A percentile compares a stretch with the other conserved stretches of the same genome.
phyloP scores from a whole-genome alignment of 2,888 invertebrate genomes.

The Cheilosia impressa region DNA sequence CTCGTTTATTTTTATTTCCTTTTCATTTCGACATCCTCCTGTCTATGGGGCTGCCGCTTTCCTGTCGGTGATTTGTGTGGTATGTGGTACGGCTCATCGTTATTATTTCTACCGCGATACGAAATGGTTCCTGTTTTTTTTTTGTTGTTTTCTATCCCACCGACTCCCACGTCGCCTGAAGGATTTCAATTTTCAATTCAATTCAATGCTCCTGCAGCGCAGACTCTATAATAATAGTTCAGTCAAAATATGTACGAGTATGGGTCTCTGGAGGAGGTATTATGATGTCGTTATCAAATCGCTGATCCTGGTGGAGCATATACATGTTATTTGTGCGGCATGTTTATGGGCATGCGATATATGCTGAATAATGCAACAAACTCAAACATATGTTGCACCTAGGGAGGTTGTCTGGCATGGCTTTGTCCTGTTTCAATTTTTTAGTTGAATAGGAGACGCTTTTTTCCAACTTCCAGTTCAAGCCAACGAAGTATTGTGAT shows the following conservation, averaged over 20 bases:
- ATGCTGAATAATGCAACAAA: constrained; percentile 19
- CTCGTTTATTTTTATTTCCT: constrained; percentile 62
- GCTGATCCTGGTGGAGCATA: constrained; percentile 3
- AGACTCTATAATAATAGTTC: background rate
- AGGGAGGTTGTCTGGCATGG: constrained; percentile 28
- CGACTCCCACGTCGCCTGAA: background rate
- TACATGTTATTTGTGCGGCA: constrained; percentile 5
- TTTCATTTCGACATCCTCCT: constrained; percentile 44
- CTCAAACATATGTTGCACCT: constrained; percentile 8
- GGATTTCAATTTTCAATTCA: constrained; percentile 60
- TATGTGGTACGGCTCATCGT: constrained; percentile 12
- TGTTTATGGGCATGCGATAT: constrained; percentile 34
- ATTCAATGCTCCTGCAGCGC: constrained; percentile 29
- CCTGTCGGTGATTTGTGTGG: constrained; percentile 43
- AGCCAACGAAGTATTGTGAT: constrained; percentile 53
- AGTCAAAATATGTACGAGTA: background rate
- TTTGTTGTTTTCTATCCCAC: constrained; percentile 14
- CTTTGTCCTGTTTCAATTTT: constrained; percentile 15
- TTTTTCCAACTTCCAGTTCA: constrained; percentile 33
- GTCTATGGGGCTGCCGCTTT: background rate
- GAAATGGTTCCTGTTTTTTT: constrained; percentile 31
- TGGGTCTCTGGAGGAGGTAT: background rate
- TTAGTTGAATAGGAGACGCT: constrained; percentile 1
- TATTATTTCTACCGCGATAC: constrained; percentile 46
- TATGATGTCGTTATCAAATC: constrained; percentile 2